Percentiles rank a stretch among this genome's conserved stretches.
Conservation (phyloP, 2,113 vertebrate species). For the Progne subis region DNA sequence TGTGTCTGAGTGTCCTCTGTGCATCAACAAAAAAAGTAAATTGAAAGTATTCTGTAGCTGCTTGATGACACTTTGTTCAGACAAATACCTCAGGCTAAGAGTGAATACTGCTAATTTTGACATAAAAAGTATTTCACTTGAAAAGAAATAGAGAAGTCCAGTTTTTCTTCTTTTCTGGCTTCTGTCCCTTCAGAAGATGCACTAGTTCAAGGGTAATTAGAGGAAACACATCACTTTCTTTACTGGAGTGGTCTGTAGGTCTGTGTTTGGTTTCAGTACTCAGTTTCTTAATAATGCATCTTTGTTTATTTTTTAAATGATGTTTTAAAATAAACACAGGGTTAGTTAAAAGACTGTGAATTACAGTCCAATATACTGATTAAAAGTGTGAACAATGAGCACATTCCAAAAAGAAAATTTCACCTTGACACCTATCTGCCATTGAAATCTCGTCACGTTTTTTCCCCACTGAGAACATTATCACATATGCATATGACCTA, state of each 20-base stretch:
- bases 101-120: background rate
- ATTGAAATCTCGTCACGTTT: background rate
- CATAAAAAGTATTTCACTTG: background rate
- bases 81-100: background rate
- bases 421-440: background rate
- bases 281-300: background rate
- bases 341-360: background rate
- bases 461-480: background rate
- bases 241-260: background rate
- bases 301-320: background rate
- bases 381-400: background rate
- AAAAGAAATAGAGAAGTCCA: background rate
- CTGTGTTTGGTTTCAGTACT: background rate
- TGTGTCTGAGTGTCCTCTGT: background rate
- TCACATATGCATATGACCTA: background rate
- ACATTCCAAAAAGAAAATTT: background rate
- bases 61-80: background rate
- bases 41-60: background rate
- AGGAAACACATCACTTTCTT: background rate
- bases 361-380: background rate
- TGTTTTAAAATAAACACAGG: background rate
- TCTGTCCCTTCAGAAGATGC: background rate
- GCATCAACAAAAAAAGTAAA: background rate
- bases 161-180: background rate
- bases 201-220: background rate